phyloP scores from a whole-genome alignment of 1,140 invertebrate species.

The Papilio polyxenes region DNA sequence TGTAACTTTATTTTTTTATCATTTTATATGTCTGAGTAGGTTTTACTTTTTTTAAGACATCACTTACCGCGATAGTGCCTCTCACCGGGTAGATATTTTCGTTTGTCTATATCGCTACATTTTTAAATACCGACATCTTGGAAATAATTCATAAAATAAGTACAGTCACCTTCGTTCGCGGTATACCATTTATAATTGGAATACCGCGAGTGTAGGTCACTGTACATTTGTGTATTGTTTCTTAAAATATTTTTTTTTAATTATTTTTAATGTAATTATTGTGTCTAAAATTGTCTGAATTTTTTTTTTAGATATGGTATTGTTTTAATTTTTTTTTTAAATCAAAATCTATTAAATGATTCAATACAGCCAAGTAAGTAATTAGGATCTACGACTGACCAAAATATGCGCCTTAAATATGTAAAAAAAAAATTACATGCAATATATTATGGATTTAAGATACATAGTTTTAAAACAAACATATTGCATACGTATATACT shows the following conservation, averaged over 20 bases:
- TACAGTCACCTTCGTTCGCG: background rate
- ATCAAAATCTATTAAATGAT: slow-evolving; percentile 6
- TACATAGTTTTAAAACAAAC: background rate
- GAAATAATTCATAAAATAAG: background rate
- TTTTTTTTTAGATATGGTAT: no score
- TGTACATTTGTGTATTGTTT: background rate
- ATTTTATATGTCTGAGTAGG: no score
- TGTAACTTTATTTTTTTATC: no score
- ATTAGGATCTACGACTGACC: slow-evolving; percentile 34
- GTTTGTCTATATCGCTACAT: no score
- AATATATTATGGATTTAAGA: background rate
- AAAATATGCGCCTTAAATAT: slow-evolving; percentile 26
- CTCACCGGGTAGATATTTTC: no score
- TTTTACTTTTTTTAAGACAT: no score
- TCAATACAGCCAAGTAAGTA: slow-evolving; percentile 16
- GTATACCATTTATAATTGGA: background rate
- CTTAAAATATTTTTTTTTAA: no score
- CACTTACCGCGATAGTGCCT: no score
- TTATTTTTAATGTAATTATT: background rate
- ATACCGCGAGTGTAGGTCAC: background rate
- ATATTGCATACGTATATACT: background rate
- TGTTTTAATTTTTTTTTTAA: no score
- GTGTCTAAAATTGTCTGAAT: no score
- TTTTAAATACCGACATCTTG: background rate
- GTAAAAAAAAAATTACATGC: slow-evolving; percentile 5